Evolutionary conservation across 2,888 invertebrate species (phyloP), one percentile per base, ranked within the genome.

Genomic region (Agrochola circellaris): DNA sequence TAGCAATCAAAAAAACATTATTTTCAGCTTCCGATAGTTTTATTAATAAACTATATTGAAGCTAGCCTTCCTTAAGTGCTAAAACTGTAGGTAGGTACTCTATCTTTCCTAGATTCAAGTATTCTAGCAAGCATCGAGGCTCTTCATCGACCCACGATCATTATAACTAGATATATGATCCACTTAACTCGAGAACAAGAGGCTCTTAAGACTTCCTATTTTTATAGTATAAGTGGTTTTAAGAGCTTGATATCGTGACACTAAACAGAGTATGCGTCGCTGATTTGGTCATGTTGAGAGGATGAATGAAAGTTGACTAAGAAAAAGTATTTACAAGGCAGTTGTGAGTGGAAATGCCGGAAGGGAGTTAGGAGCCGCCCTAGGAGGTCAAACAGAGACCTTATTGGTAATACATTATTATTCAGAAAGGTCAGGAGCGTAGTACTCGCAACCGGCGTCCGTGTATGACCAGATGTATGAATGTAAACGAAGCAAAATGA

Each of bases 151-250:
- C 51, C 17, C 30, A 60, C 30, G 51, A 66, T 76, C 74, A 74
- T 73, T 75, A 80, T 56, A 67, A 62, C 61, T 42, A 58, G 70
- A 82, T 73, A 73, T 82, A 85, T 54, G 79, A 67, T 75, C 62
- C 80, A 83, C 86, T 85, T 75, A 71, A 20, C 80, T 68, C 26
- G 48, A 62, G 75, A 72, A 67, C 75, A 42, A 23, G 9, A 17
- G 20, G 72, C 65, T 20, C 58, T 77, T 58, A 70, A 71, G 11
- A 51, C 38, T 64, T 51, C 20, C 71, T 65, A 72, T 80, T 78
- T 64, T 78, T 65, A 58, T 58, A 77, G 51, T 45, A 58, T 56
- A 71, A 64, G 56, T 71, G 38, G 30, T 23, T 79, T 56, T 64
- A 38, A 62, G 38, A 64, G 79, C 30, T 11, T 20, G 7, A 45